Percentiles rank a stretch among this genome's conserved stretches.
Evolutionary conservation across 2,113 vertebrate genomes (phyloP).

Genomic region (Phoenicopterus ruber): DNA sequence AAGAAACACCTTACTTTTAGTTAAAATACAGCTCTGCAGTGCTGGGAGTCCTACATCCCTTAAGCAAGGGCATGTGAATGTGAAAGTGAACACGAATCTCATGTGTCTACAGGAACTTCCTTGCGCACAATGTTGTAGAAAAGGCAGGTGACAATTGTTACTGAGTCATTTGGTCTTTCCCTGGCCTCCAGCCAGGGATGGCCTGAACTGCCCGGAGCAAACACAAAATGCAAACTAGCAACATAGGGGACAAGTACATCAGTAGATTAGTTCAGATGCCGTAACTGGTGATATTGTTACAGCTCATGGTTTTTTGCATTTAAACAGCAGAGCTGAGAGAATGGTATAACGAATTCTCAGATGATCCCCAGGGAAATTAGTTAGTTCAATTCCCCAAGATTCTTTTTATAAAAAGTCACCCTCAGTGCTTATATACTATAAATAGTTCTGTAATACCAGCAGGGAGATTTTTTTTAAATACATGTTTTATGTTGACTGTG

Average conservation of each 20-base stretch:
- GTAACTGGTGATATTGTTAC: not conserved
- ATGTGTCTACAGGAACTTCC: not conserved
- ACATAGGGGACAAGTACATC: not conserved
- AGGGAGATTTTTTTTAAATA: not conserved
- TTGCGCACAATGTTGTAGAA: fast-evolving
- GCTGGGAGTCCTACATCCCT: not conserved
- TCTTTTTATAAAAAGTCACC: not conserved
- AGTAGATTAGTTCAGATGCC: not conserved
- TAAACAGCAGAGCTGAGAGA: not conserved
- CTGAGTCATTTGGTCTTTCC: not conserved
- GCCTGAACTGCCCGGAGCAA: not conserved
- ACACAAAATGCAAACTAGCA: not conserved
- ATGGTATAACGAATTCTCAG: not conserved
- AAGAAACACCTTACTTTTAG: not conserved
- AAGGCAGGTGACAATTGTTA: not conserved
- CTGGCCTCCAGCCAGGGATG: not conserved
- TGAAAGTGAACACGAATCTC: not conserved
- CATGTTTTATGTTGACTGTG: not conserved
- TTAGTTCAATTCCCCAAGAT: not conserved
- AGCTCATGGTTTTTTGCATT: not conserved
- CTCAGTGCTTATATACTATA: not conserved
- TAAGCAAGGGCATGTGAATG: not conserved
- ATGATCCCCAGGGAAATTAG: not conserved
- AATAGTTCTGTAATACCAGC: not conserved
- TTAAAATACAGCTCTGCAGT: not conserved